Evolutionary conservation across 2,888 invertebrate genomes (phyloP), one percentile per base, ranked within the genome.

Genomic region (Nysson spinosus): DNA sequence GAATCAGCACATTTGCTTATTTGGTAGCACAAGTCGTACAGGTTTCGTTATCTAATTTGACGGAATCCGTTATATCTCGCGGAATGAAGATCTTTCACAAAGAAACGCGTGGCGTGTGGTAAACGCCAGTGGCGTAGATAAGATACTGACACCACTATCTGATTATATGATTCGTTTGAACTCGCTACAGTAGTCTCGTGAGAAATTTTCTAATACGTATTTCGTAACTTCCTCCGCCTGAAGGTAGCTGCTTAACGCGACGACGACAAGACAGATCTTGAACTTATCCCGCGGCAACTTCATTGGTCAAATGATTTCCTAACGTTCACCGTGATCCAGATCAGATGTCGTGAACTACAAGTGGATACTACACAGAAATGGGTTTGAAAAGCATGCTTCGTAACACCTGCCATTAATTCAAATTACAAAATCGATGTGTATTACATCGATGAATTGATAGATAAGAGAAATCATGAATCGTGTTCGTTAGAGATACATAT

Each of bases 151-250:
- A n/a, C n/a, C n/a, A n/a, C n/a, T n/a, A n/a, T n/a, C n/a, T n/a
- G n/a, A n/a, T n/a, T n/a, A n/a, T n/a, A n/a, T n/a, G n/a, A n/a
- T n/a, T n/a, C n/a, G n/a, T n/a, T n/a, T n/a, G n/a, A n/a, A n/a
- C n/a, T n/a, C n/a, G n/a, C n/a, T n/a, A n/a, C n/a, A 5, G 12
- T 20, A 7, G 14, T 37, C 4, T 28, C 40, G 30, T 46, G 37
- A 42, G 49, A 54, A 50, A 34, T 22, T 22, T 51, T 39, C 44
- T 47, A 47, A 64, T 43, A 63, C 54, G 19, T 49, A 34, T 73
- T 69, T 73, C 69, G 14, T 28, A 72, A 72, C 55, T 34, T 9
- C 19, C n/a, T n/a, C 14, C n/a, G 30, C 12, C 1, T 17, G 42
- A 6, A 49, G 11, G 7, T 6, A 5, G 11, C 17, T 17, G 12